phyloP scores from a whole-genome alignment of 1,140 invertebrate genomes.

The Euwallacea fornicatus region DNA sequence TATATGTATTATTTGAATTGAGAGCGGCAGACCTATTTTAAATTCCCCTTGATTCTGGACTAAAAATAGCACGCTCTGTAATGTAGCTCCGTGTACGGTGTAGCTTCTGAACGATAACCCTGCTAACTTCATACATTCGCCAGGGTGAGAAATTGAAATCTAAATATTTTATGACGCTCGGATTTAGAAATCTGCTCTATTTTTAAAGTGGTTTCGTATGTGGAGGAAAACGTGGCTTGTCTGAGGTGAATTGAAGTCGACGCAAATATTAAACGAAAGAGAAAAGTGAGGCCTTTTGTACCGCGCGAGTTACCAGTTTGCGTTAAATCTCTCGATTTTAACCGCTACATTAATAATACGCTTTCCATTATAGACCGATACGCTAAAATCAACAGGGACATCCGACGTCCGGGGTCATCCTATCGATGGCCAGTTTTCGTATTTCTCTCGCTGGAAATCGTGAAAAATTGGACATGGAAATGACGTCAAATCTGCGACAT shows the following conservation, averaged over 20 bases:
- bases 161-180: constrained; percentile 15
- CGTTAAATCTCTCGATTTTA: background rate
- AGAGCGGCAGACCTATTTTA: no score
- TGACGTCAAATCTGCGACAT: no score
- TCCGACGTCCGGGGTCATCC: no score
- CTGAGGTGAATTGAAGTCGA: background rate
- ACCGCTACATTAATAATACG: background rate
- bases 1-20: no score
- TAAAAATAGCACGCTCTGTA: no score
- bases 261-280: background rate
- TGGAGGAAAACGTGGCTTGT: background rate
- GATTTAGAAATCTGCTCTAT: constrained; percentile 17
- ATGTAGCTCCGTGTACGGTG: no score
- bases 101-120: background rate
- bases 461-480: no score
- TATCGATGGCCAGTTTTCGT: no score
- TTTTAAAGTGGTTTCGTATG: constrained; percentile 8
- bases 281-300: background rate
- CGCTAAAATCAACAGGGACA: background rate
- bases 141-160: constrained; percentile 19
- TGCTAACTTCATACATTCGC: constrained; percentile 2
- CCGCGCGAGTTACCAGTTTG: background rate
- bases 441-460: no score
- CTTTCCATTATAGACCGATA: background rate
- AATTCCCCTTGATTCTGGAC: no score